A percentile compares a stretch with the other conserved stretches of the same genome.
Conservation (phyloP, 2,888 invertebrate genomes). For the Erebia aethiops region DNA sequence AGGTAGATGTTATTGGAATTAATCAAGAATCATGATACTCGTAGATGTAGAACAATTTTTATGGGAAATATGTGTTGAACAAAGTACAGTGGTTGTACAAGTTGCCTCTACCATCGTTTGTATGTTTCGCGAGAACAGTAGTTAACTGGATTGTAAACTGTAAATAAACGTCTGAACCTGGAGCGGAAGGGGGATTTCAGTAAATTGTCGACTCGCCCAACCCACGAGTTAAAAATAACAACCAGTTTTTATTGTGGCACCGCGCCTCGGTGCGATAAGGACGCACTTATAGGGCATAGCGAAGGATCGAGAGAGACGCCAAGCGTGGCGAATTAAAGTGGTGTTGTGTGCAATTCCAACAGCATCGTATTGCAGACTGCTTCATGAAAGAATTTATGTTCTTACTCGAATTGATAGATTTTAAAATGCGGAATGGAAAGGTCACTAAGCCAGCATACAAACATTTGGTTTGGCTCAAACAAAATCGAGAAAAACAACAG, state of each 20-base stretch:
- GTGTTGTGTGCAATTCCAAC: constrained; percentile 71
- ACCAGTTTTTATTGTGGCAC: constrained; percentile 79
- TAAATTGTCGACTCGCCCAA: constrained; percentile 68
- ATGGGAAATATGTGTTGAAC: no score
- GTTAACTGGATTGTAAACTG: constrained; percentile 42
- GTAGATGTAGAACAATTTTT: no score
- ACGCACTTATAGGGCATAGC: constrained; percentile 62
- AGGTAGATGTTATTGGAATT: no score
- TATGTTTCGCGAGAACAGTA: constrained; percentile 3
- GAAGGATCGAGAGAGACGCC: constrained; percentile 67
- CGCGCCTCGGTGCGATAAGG: constrained; percentile 72
- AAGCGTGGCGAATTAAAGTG: constrained; percentile 73
- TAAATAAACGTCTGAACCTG: constrained; percentile 57
- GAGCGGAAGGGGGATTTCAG: constrained; percentile 74
- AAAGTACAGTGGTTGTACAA: no score
- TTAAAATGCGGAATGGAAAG: background rate
- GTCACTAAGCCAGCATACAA: background rate
- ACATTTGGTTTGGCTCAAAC: background rate
- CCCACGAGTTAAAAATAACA: constrained; percentile 80
- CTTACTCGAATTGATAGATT: constrained; percentile 3
- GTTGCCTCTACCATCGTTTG: background rate
- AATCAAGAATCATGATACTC: no score
- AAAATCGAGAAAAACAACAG: background rate
- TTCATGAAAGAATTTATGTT: constrained; percentile 48
- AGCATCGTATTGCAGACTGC: constrained; percentile 58